These are phyloP conservation scores for Lepidothrix coronata DNA, from an alignment of 2,113 vertebrate genomes.

Conservation along the genomic window DNA sequence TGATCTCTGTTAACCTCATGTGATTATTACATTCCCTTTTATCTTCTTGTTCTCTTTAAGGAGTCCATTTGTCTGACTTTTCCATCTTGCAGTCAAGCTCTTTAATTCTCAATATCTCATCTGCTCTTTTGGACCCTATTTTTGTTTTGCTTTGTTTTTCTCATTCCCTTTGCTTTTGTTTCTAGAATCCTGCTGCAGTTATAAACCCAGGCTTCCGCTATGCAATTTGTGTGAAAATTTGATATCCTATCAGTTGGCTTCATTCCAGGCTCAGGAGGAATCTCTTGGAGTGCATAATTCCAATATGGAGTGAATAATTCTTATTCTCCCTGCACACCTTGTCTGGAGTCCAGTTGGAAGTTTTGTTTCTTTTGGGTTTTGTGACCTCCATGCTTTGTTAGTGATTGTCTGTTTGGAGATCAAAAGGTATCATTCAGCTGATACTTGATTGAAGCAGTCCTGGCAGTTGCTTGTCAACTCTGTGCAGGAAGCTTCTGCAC, in stretches of 20 bases:
- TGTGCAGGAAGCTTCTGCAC: not conserved
- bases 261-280: not conserved
- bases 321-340: not conserved
- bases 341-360: not conserved
- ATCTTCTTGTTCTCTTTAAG: not conserved
- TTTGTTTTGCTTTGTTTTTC: not conserved
- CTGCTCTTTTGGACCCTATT: not conserved
- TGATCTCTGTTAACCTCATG: not conserved
- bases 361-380: not conserved
- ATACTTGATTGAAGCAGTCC: not conserved
- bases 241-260: conserved; percentile 33
- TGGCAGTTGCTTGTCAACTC: not conserved
- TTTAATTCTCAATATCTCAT: not conserved
- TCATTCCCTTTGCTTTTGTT: not conserved
- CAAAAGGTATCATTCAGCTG: not conserved
- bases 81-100: not conserved
- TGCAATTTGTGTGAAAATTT: not conserved
- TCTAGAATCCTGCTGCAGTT: conserved; percentile 5
- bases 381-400: not conserved
- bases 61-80: not conserved
- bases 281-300: not conserved
- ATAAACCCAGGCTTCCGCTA: not conserved
- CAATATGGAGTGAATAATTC: too few species aligned
- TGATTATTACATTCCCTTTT: not conserved
- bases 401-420: not conserved